These are phyloP conservation scores for Atta cephalotes DNA, from an alignment of 1,140 invertebrate species.

Conservation along the genomic window DNA sequence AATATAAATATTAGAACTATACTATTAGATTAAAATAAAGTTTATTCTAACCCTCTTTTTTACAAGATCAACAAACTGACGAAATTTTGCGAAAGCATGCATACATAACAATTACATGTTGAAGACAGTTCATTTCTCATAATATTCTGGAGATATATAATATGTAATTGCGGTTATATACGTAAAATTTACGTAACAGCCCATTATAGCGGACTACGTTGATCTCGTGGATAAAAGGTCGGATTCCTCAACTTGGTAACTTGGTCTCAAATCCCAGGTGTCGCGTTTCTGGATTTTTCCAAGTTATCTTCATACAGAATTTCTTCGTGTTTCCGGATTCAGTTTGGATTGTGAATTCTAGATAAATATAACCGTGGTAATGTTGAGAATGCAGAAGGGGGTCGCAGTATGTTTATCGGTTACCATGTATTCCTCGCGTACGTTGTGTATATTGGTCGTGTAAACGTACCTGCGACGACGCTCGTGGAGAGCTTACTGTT, in stretches of 20 bases:
- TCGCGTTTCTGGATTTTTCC: slow-evolving; percentile 32
- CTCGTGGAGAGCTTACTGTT: not conserved
- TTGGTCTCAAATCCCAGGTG: slow-evolving; percentile 39
- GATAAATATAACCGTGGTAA: slow-evolving; percentile 42
- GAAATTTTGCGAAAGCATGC: not conserved
- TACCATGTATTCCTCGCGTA: not conserved
- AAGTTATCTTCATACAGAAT: slow-evolving; percentile 20
- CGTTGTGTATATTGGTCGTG: slow-evolving; percentile 14
- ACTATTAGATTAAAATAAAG: not conserved
- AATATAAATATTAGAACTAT: not conserved
- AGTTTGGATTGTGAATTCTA: slow-evolving; percentile 22
- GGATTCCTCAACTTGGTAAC: slow-evolving; percentile 2
- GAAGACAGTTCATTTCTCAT: not conserved
- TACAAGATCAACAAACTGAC: not conserved
- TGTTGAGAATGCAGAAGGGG: slow-evolving; percentile 3
- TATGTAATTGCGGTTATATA: slow-evolving; percentile 25
- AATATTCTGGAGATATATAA: slow-evolving; percentile 15
- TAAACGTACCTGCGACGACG: slow-evolving; percentile 5
- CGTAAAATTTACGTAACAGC: slow-evolving; percentile 33
- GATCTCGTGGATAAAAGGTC: slow-evolving; percentile 38
- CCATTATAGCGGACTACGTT: slow-evolving; percentile 3
- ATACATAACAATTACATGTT: not conserved
- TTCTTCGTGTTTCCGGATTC: slow-evolving; percentile 26
- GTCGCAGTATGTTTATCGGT: slow-evolving; percentile 24
- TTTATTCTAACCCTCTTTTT: not conserved